Conservation (phyloP, 2,797 vertebrate species). For the Eutrigla gurnardus region DNA sequence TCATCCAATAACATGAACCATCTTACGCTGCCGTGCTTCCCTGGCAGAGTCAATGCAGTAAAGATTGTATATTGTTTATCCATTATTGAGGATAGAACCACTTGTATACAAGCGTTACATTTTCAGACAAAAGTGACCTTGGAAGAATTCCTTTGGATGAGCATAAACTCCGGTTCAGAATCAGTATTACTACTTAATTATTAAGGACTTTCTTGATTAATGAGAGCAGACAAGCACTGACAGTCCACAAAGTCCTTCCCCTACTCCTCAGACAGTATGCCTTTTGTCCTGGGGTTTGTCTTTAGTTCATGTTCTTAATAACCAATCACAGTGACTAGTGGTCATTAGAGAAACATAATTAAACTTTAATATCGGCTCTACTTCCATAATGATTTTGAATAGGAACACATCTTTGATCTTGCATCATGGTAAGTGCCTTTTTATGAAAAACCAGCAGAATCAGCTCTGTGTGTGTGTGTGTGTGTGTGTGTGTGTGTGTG, state of each 20-base stretch:
- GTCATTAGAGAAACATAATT: constrained; percentile 25
- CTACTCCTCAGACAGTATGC: neutral
- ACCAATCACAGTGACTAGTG: constrained; percentile 20
- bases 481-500: constrained; percentile 10
- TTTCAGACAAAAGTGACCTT: constrained; percentile 30
- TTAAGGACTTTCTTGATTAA: constrained; percentile 26
- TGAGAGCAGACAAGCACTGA: neutral
- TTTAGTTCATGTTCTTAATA: constrained; percentile 3
- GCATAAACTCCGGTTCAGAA: neutral
- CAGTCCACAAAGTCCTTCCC: constrained; percentile 26
- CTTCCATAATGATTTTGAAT: constrained; percentile 25
- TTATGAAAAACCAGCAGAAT: constrained; percentile 25
- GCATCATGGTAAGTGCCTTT: constrained; percentile 7
- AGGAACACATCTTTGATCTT: constrained; percentile 40
- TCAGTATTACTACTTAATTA: constrained; percentile 13
- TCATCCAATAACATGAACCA: constrained; percentile 27
- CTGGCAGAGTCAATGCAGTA: constrained; percentile 10
- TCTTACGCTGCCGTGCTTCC: neutral
- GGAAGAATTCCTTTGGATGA: constrained; percentile 15
- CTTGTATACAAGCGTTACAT: neutral
- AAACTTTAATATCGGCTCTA: constrained; percentile 33
- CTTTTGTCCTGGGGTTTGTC: constrained; percentile 7
- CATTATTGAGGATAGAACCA: constrained; percentile 13
- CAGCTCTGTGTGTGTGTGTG: constrained; percentile 24
- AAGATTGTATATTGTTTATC: neutral